Evolutionary conservation across 1,140 invertebrate species (phyloP).

Genomic region (Leptinotarsa undecemlineata): DNA sequence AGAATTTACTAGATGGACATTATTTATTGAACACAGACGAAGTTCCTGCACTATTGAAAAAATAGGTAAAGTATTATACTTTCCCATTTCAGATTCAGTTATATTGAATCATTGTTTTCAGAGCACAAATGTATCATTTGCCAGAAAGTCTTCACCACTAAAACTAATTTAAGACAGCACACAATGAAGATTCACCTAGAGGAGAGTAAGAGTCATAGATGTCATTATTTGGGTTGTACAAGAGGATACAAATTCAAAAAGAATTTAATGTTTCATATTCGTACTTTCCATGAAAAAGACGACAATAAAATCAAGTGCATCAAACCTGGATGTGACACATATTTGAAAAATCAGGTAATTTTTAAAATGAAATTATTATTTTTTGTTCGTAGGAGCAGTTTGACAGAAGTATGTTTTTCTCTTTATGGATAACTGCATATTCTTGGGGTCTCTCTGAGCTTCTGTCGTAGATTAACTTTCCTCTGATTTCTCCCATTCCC

Average conservation of each 20-base stretch:
- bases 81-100: background rate
- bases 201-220: conserved; percentile 47
- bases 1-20: conserved; percentile 55
- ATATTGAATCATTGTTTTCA: conserved; percentile 47
- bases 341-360: conserved; percentile 30
- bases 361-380: background rate
- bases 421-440: background rate
- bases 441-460: background rate
- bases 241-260: conserved; percentile 37
- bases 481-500: too few relatives aligned
- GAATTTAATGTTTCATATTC: conserved; percentile 37
- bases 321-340: conserved; percentile 23
- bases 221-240: conserved; percentile 56
- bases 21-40: conserved; percentile 53
- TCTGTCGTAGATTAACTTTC: background rate
- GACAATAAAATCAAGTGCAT: background rate
- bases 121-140: conserved; percentile 58
- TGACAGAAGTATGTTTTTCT: background rate
- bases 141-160: conserved; percentile 55
- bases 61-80: background rate
- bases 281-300: conserved; percentile 30
- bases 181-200: conserved; percentile 51
- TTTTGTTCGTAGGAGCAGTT: background rate
- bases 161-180: conserved; percentile 55
- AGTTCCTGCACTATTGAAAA: background rate